A percentile compares a stretch with the other conserved stretches of the same genome.
These are phyloP conservation scores for Cremastinae sp. DNA, from an alignment of 2,888 invertebrate genomes.

Conservation along the genomic window DNA sequence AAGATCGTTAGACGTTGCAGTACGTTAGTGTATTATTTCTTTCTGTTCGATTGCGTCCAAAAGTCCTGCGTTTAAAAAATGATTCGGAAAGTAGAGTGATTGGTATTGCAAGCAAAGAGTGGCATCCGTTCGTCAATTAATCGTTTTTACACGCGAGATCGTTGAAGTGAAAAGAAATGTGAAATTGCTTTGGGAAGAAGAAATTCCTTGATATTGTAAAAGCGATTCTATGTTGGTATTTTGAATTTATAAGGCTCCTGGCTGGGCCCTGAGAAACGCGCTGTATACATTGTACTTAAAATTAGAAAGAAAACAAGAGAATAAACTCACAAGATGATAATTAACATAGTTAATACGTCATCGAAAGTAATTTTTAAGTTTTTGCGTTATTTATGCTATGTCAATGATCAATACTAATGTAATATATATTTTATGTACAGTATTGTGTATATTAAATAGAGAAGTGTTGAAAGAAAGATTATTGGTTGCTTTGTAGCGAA, in stretches of 20 bases:
- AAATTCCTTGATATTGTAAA: conserved; percentile 2
- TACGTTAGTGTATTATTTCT: conserved; percentile 11
- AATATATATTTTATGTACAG: conserved; percentile 77
- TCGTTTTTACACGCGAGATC: conserved; percentile 40
- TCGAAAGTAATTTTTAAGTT: conserved; percentile 52
- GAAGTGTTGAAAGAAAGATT: conserved; percentile 55
- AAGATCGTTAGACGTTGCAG: conserved; percentile 36
- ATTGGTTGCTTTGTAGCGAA: background rate
- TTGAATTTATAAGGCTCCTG: conserved; percentile 30
- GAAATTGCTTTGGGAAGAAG: conserved; percentile 19
- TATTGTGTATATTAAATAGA: conserved; percentile 74
- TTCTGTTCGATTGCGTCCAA: conserved; percentile 17
- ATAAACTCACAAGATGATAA: conserved; percentile 42
- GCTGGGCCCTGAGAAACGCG: conserved; percentile 34
- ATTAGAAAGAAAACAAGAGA: conserved; percentile 25
- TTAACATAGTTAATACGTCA: conserved; percentile 45
- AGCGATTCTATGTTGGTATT: conserved; percentile 15
- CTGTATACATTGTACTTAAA: conserved; percentile 55
- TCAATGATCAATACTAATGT: conserved; percentile 69
- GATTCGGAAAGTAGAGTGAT: conserved; percentile 4
- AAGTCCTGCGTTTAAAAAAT: background rate
- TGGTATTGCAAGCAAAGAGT: conserved; percentile 14
- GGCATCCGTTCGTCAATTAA: conserved; percentile 54
- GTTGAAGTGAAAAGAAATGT: conserved; percentile 4
- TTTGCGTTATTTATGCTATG: conserved; percentile 48